Evolutionary conservation across 2,797 vertebrate species (phyloP).

Genomic region (Peromyscus melanophrys): DNA sequence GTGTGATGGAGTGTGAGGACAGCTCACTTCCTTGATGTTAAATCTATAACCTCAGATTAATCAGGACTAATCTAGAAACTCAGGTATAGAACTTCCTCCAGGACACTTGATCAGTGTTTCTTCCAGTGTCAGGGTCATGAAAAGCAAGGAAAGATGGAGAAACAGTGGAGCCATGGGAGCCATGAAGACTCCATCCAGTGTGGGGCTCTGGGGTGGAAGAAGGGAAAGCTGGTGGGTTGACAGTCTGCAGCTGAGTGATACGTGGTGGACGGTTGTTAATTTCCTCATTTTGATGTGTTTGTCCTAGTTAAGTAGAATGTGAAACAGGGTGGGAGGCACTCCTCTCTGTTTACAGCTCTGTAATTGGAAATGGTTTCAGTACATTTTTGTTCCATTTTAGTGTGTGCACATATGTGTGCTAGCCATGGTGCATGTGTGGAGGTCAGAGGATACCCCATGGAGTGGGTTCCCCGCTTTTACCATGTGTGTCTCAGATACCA

Average conservation of each 20-base stretch:
- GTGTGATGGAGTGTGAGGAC: background rate
- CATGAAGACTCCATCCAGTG: too few species aligned
- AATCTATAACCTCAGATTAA: background rate
- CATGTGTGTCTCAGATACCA: background rate
- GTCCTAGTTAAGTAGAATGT: background rate
- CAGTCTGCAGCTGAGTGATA: background rate
- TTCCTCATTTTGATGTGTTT: background rate
- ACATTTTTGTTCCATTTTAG: background rate
- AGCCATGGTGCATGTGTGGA: background rate
- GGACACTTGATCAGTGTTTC: background rate
- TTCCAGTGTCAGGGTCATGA: background rate
- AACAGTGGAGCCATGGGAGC: background rate
- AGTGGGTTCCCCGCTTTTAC: background rate
- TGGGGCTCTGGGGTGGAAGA: background rate
- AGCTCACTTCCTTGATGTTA: background rate
- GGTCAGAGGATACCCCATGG: background rate
- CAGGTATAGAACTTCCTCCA: background rate
- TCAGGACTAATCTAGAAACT: background rate
- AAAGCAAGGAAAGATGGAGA: background rate
- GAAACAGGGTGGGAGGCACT: background rate
- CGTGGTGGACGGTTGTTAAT: background rate
- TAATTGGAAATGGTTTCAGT: background rate
- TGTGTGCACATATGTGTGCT: background rate
- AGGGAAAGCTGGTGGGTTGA: background rate
- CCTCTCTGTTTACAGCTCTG: background rate